A percentile compares a stretch with the other conserved stretches of the same genome.
phyloP scores from a whole-genome alignment of 2,888 invertebrate genomes.

The Drosophila barbarae region DNA sequence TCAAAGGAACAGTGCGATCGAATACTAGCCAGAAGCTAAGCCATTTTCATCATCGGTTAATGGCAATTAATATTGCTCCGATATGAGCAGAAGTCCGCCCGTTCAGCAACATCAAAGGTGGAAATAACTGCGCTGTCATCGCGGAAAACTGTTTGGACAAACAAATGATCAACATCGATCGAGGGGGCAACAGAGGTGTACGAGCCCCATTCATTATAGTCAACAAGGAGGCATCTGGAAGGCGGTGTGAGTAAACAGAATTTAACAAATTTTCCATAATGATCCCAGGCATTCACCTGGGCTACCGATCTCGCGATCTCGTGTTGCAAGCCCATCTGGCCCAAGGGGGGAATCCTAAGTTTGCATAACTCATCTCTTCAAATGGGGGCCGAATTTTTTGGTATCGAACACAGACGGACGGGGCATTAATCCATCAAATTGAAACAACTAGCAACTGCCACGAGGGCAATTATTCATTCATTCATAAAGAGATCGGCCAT shows the following conservation, averaged over 20 bases:
- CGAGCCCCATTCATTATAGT: slow-evolving; percentile 39
- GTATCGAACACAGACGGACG: slow-evolving; percentile 6
- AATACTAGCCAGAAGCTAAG: slow-evolving; percentile 6
- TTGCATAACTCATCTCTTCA: slow-evolving; percentile 46
- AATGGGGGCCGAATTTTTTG: slow-evolving; percentile 29
- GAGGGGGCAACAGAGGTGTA: slow-evolving; percentile 3
- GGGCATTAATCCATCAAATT: slow-evolving; percentile 62
- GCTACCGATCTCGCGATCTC: not conserved
- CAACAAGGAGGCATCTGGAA: slow-evolving; percentile 38
- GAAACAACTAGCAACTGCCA: slow-evolving; percentile 41
- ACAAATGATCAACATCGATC: slow-evolving; percentile 27
- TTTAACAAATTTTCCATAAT: slow-evolving; percentile 39
- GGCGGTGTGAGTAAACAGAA: slow-evolving; percentile 31
- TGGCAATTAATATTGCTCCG: slow-evolving; percentile 39
- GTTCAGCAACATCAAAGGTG: slow-evolving; percentile 33
- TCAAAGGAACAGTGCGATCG: slow-evolving; percentile 29
- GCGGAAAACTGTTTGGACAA: slow-evolving; percentile 42
- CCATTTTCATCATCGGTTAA: slow-evolving; percentile 32
- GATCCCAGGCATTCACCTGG: slow-evolving; percentile 19
- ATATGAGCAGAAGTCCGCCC: slow-evolving; percentile 31
- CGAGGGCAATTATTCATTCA: slow-evolving; percentile 70
- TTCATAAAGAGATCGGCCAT: slow-evolving; percentile 67
- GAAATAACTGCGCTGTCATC: slow-evolving; percentile 35
- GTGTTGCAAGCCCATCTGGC: slow-evolving; percentile 27
- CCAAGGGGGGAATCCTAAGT: slow-evolving; percentile 15